Evolutionary conservation across 64 coral and sea anemone genomes (phyloP).

Genomic region (Montipora sp.): DNA sequence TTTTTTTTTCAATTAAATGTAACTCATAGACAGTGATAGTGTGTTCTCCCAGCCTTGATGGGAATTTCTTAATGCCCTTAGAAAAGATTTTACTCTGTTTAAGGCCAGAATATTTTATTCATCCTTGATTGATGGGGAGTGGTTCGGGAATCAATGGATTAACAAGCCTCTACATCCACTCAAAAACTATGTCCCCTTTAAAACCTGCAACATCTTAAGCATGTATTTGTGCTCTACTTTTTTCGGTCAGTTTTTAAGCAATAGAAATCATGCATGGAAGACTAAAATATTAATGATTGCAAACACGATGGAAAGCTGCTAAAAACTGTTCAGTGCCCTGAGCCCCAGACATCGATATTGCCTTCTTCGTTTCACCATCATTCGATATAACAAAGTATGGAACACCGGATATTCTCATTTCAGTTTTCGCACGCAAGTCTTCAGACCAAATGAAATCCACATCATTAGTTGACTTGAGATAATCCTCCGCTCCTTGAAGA

Average conservation of each 20-base stretch:
- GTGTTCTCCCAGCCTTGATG: too few relatives aligned
- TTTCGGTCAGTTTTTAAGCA: background rate
- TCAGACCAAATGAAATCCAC: constrained; percentile 71
- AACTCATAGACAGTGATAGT: too few relatives aligned
- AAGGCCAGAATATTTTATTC: too few relatives aligned
- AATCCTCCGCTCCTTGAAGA: constrained; percentile 53
- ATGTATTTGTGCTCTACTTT: too few relatives aligned
- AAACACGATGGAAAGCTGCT: constrained; percentile 52
- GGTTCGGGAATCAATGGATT: too few relatives aligned
- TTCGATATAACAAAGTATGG: constrained; percentile 76
- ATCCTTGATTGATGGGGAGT: too few relatives aligned
- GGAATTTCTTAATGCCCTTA: too few relatives aligned
- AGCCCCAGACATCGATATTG: constrained; percentile 73
- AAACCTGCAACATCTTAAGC: too few relatives aligned
- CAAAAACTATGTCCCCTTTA: too few relatives aligned
- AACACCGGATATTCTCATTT: constrained; percentile 85
- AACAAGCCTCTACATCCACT: too few relatives aligned
- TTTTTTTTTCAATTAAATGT: too few relatives aligned
- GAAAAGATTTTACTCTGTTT: too few relatives aligned
- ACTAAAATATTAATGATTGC: background rate
- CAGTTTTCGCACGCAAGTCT: constrained; percentile 78
- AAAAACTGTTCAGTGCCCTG: constrained; percentile 68
- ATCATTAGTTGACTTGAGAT: constrained; percentile 75
- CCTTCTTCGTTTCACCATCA: constrained; percentile 41
- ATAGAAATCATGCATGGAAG: background rate